A percentile compares a stretch with the other conserved stretches of the same genome.
Evolutionary conservation across 1,140 invertebrate genomes (phyloP).

Genomic region (Bombyx mori): DNA sequence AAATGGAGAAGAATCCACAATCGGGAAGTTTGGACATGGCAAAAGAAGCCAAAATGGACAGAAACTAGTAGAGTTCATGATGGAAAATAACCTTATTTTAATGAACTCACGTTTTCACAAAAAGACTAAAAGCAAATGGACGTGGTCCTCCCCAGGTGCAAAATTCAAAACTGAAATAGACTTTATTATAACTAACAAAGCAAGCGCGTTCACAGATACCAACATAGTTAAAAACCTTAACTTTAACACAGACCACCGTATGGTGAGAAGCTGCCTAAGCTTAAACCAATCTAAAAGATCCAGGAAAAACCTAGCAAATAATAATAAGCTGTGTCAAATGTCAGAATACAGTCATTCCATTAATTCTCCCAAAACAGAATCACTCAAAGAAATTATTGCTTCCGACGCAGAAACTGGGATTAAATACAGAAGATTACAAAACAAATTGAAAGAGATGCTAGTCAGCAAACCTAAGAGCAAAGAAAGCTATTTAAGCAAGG

Average conservation of each 20-base stretch:
- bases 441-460: too few species aligned
- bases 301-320: constrained; percentile 10
- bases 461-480: constrained; percentile 1
- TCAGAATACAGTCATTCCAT: constrained; percentile 1
- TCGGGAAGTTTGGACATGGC: constrained; percentile 17
- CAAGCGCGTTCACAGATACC: constrained; percentile 12
- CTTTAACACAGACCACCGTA: constrained; percentile 22
- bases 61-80: constrained; percentile 1
- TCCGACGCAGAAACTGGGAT: constrained; percentile 8
- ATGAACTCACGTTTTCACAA: constrained; percentile 6
- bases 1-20: constrained; percentile 12
- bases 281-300: constrained; percentile 13
- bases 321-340: neutral
- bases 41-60: constrained; percentile 21
- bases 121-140: constrained; percentile 8
- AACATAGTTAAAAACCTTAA: neutral
- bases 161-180: constrained; percentile 1
- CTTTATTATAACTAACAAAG: constrained; percentile 16
- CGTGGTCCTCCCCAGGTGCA: constrained; percentile 4
- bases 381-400: constrained; percentile 5
- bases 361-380: constrained; percentile 2
- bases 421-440: too few species aligned
- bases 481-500: constrained; percentile 11
- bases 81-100: constrained; percentile 6
- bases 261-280: constrained; percentile 16